These are phyloP conservation scores for Saccostrea glomerata DNA, from an alignment of 1,140 invertebrate genomes.

Conservation along the genomic window DNA sequence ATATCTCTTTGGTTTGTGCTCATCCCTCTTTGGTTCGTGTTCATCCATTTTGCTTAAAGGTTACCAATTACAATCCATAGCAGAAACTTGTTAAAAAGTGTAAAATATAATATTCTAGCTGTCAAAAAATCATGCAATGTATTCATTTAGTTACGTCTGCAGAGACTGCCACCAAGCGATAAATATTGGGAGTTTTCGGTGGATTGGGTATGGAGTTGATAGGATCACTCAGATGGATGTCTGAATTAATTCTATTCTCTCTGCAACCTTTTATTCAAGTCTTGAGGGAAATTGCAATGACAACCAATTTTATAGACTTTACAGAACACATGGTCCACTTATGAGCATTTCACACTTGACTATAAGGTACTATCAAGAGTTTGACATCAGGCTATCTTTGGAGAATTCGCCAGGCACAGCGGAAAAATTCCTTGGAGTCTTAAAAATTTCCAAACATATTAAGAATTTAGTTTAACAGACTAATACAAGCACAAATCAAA, in stretches of 20 bases:
- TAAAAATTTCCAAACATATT: too few species aligned
- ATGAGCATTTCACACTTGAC: constrained; percentile 9
- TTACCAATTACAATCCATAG: neutral
- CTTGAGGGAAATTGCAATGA: neutral
- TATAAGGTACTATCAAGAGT: neutral
- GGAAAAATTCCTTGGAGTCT: neutral
- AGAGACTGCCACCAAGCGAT: neutral
- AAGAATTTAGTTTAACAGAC: too few species aligned
- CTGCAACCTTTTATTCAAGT: constrained; percentile 18
- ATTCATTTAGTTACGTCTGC: neutral
- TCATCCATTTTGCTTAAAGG: neutral
- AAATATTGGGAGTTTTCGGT: constrained; percentile 16
- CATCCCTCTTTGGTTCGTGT: neutral
- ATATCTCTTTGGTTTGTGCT: neutral
- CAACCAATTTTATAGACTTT: constrained; percentile 14
- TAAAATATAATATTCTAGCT: neutral
- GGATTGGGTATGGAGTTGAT: constrained; percentile 1
- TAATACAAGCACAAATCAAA: too few species aligned
- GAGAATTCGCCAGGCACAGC: neutral
- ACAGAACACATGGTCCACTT: constrained; percentile 21
- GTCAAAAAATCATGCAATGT: constrained; percentile 16
- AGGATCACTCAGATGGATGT: neutral
- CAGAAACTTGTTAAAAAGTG: neutral
- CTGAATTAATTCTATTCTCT: neutral
- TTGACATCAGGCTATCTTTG: neutral